A percentile compares a stretch with the other conserved stretches of the same genome.
phyloP scores from a whole-genome alignment of 2,113 vertebrate species.

The Dipodomys merriami region DNA sequence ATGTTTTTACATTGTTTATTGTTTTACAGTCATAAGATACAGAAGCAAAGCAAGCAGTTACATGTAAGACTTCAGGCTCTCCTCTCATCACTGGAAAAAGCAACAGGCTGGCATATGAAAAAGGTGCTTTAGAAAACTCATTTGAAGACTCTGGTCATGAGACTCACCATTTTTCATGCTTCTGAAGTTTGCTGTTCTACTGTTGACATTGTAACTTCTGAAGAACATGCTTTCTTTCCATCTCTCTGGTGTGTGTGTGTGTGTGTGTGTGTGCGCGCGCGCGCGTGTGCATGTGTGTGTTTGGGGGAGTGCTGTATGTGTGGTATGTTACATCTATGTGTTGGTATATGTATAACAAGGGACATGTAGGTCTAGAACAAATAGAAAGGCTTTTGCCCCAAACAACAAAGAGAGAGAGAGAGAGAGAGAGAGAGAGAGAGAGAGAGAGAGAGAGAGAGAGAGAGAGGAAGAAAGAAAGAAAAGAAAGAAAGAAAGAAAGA shows the following conservation, averaged over 20 bases:
- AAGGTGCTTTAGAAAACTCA: neutral
- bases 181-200: neutral
- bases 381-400: neutral
- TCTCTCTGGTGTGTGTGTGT: accelerated
- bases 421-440: accelerated
- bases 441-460: too few species aligned
- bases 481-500: too few species aligned
- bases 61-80: neutral
- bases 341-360: neutral
- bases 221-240: neutral
- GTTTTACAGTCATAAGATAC: neutral
- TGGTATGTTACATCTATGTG: neutral
- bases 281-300: neutral
- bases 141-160: neutral
- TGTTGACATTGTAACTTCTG: neutral
- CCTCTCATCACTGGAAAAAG: neutral
- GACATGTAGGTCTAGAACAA: neutral
- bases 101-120: neutral
- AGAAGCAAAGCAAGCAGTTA: constrained; percentile 24
- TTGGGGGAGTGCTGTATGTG: neutral
- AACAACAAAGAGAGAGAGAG: neutral
- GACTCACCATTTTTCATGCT: accelerated
- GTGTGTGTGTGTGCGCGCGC: too few species aligned
- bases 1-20: neutral
- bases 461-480: too few species aligned